Evolutionary conservation across 2,113 vertebrate genomes (phyloP).

Genomic region (Embiotoca jacksoni): DNA sequence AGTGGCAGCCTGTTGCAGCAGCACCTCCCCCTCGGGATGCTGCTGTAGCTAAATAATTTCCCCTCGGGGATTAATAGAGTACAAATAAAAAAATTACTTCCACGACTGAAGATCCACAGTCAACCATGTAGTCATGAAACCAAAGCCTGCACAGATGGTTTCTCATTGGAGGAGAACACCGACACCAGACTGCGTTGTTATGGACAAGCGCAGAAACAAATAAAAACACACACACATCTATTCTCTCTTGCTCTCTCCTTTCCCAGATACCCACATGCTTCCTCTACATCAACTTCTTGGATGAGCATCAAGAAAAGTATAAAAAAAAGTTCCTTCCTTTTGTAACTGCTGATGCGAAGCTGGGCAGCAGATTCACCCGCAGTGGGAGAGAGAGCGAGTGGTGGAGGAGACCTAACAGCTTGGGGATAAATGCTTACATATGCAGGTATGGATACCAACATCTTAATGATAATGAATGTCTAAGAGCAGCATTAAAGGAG

Average conservation of each 20-base stretch:
- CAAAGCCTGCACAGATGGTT: conserved; percentile 21
- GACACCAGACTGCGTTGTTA: conserved; percentile 3
- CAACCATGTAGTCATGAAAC: neutral
- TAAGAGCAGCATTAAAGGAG: conserved; percentile 60
- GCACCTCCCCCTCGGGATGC: no score
- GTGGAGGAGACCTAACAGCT: conserved; percentile 52
- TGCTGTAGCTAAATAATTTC: no score
- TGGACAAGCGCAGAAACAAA: neutral
- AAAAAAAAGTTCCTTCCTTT: conserved; percentile 49
- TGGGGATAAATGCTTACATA: conserved; percentile 71
- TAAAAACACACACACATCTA: conserved; percentile 7
- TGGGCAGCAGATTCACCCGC: conserved; percentile 32
- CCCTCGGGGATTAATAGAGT: no score
- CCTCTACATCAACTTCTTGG: conserved; percentile 56
- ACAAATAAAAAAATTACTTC: conserved; percentile 65
- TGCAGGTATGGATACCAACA: conserved; percentile 66
- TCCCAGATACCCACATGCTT: conserved; percentile 30
- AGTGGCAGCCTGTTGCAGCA: no score
- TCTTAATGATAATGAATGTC: conserved; percentile 78
- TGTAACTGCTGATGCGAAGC: conserved; percentile 68
- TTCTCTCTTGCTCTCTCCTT: neutral
- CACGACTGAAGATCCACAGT: conserved; percentile 14
- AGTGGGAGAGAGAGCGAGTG: conserved; percentile 3
- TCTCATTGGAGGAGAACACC: conserved; percentile 30
- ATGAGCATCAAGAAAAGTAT: conserved; percentile 50